Evolutionary conservation across 2,888 invertebrate genomes (phyloP).

Genomic region (Philopedon plagiatum): DNA sequence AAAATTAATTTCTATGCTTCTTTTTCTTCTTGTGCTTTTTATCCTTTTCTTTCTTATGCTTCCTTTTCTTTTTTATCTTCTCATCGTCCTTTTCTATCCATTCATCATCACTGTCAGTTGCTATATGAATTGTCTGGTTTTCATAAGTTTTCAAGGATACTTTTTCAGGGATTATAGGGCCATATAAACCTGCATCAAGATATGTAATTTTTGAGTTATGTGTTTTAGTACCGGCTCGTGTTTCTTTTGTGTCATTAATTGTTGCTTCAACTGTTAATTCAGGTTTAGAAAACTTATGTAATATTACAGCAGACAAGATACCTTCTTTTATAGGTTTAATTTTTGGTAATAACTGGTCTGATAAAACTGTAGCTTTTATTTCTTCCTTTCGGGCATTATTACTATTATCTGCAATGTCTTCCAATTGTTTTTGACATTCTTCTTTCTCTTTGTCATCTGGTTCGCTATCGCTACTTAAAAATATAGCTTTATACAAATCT

Average conservation of each 20-base stretch:
- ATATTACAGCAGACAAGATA: constrained; percentile 63
- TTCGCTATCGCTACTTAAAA: constrained; percentile 81
- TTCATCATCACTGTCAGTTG: constrained; percentile 56
- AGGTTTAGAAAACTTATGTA: constrained; percentile 54
- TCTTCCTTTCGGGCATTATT: constrained; percentile 55
- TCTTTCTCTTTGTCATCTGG: constrained; percentile 64
- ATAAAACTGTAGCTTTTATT: constrained; percentile 60
- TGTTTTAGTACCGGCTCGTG: neutral
- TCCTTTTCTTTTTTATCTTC: constrained; percentile 54
- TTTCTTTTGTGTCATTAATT: neutral
- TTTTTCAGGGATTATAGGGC: constrained; percentile 57
- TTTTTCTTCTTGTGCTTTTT: constrained; percentile 65
- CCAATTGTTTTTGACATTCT: constrained; percentile 54
- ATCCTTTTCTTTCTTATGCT: constrained; percentile 57
- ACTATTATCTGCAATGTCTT: constrained; percentile 10
- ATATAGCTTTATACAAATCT: constrained; percentile 92
- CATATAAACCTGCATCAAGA: constrained; percentile 51
- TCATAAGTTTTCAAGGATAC: constrained; percentile 14
- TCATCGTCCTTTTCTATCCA: constrained; percentile 62
- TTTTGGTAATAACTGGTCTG: constrained; percentile 63
- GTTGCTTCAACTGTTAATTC: constrained; percentile 10
- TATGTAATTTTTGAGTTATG: constrained; percentile 18
- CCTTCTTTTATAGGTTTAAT: constrained; percentile 65
- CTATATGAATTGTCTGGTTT: constrained; percentile 29
- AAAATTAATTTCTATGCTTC: constrained; percentile 8